Percentiles rank a stretch among this genome's conserved stretches.
phyloP scores from a whole-genome alignment of 1,140 invertebrate genomes.

The Drosophila kurseongensis region DNA sequence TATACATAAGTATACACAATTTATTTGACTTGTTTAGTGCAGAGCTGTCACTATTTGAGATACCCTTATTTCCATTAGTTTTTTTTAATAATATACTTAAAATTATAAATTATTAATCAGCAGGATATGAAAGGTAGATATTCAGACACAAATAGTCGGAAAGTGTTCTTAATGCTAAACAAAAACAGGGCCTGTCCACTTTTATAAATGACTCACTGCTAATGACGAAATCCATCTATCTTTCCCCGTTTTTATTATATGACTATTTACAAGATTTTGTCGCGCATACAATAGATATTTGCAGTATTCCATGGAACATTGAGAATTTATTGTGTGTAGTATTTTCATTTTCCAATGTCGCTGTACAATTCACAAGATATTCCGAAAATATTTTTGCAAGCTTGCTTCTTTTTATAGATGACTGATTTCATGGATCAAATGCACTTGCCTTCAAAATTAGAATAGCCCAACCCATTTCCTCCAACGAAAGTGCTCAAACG shows the following conservation, averaged over 20 bases:
- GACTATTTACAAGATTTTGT: neutral
- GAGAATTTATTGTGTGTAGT: constrained; percentile 2
- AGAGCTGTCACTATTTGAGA: neutral
- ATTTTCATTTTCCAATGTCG: constrained; percentile 6
- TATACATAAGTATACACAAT: neutral
- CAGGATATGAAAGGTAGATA: neutral
- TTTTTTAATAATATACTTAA: neutral
- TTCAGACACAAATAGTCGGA: too few species aligned
- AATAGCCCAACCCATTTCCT: constrained; percentile 10
- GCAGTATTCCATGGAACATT: constrained; percentile 4
- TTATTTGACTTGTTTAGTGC: neutral
- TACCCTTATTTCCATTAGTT: neutral
- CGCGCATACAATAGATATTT: neutral
- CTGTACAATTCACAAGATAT: neutral
- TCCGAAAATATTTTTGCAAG: neutral
- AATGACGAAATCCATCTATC: neutral
- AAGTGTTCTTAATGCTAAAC: neutral
- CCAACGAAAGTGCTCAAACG: constrained; percentile 24
- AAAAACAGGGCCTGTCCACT: neutral
- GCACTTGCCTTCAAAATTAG: constrained; percentile 12
- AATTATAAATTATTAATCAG: too few species aligned
- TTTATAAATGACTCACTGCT: neutral
- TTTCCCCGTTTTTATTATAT: neutral
- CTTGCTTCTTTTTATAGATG: constrained; percentile 15
- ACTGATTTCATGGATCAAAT: constrained; percentile 16